Base-by-base conservation (phyloP, 92 coral and sea anemone genomes). In the Epizoanthus rinbou region DNA sequence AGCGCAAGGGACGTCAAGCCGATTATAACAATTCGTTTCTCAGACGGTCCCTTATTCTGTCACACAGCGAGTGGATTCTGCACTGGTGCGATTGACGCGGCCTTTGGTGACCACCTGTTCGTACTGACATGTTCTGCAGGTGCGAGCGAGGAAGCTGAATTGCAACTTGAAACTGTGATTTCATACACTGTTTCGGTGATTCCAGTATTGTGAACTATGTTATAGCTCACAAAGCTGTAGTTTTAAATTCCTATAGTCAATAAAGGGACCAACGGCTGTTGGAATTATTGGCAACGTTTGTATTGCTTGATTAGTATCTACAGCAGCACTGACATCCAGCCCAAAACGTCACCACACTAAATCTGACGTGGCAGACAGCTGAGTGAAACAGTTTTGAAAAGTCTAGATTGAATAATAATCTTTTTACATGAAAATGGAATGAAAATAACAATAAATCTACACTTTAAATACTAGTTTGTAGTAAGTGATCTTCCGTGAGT, bases 301-400 rank as follows among this genome's bases (percentile, higher is more conserved):
- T 67, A 28, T 25, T 25, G 43, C 47, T 67, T 71, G 76, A 8
- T 71, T 9, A 4, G 56, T 3, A 3, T 45, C 37, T 54, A 71
- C 39, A 13, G 75, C 56, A 43, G 57, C 16, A 11, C 6, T 2
- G 53, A 6, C 75, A n/a, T 0, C 17, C 16, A 3, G 41, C 11
- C 31, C 35, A 14, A 28, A 71, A 6, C 8, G 5, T 75, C 23
- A n/a, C 41, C 18, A n/a, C 47, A 16, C 4, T 59, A 41, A 37
- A 63, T 9, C 81, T 75, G 81, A 75, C 82, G 82, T 78, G 82
- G 82, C 82, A 78, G 14, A 41, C 16, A 21, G 9, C 22, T 19
- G 11, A 8, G 56, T 10, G 54, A 50, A 50, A 50, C 10, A 24
- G n/a, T 41, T 78, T 62, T 3, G 37, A 18, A 19, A 37, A 53